Base-by-base conservation (phyloP, 1,140 invertebrate species). In the Pseudoatta argentina region DNA sequence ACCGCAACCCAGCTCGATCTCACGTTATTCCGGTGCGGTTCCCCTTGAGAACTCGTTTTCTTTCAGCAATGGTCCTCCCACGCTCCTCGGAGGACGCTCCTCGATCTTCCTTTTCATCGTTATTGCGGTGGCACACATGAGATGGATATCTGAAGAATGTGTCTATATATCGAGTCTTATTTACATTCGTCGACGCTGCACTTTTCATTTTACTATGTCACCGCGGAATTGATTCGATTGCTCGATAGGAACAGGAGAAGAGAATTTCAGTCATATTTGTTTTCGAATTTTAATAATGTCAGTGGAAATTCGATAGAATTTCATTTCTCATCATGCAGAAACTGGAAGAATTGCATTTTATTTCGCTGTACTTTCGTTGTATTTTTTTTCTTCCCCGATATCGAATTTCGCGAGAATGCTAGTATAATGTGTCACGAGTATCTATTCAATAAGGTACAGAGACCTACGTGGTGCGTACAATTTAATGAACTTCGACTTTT, bases 401-500 rank as follows among this genome's bases (percentile, higher is more conserved):
- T 79, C 21, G 18, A 81, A 81, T 81, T 71, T 71, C n/a, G 30
- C n/a, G 21, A 39, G 21, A 53, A 24, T n/a, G n/a, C n/a, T 79
- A 51, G 8, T 1, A 24, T 24, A 78, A 67, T 1, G 44, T 39
- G 14, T 14, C 16, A 21, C 3, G 16, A 48, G 44, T 44, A 64
- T 66, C 61, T 30, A 5, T 16, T 21, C 44, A 21, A 78, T 66
- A 78, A 78, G 14, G 14, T 6, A 34, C 30, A 6, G 2, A 27
- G 16, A 14, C 2, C 64, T 57, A 2, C 55, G 27, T 55, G n/a
- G 10, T n/a, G 21, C 18, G 63, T 34, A 69, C 14, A 39, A 21
- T 71, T 79, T 79, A 81, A 81, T 55, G 21, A 55, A 71, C 63
- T 69, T 55, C 4, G 77, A 71, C 61, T 79, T 55, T 53, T 79